Conservation (phyloP, 2,888 invertebrate species). For the Athalia cordata region DNA sequence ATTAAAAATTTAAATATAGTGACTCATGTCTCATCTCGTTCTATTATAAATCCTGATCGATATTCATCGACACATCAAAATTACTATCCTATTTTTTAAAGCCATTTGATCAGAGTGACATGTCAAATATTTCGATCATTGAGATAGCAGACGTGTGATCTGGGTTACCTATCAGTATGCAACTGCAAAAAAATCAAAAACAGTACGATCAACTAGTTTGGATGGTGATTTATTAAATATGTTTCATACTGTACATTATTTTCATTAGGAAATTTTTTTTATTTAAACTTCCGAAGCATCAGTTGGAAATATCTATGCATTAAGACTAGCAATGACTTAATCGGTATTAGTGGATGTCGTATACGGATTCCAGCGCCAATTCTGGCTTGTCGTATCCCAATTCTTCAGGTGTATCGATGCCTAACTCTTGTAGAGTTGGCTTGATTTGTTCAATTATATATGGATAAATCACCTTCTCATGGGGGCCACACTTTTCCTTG, state of each 20-base stretch:
- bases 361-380: constrained; percentile 86
- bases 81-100: background rate
- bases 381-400: constrained; percentile 98
- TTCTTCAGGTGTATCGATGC: constrained; percentile 95
- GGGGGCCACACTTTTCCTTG: constrained; percentile 89
- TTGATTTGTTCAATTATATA: constrained; percentile 92
- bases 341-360: constrained; percentile 77
- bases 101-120: background rate
- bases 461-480: constrained; percentile 87
- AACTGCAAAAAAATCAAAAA: background rate
- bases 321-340: constrained; percentile 30
- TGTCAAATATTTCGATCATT: background rate
- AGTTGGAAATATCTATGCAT: constrained; percentile 25
- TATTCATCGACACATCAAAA: background rate
- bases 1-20: constrained; percentile 57
- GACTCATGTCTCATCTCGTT: background rate
- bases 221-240: constrained; percentile 50
- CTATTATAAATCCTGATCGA: background rate
- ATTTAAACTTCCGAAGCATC: constrained; percentile 16
- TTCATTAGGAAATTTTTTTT: constrained; percentile 1
- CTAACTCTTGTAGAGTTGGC: constrained; percentile 94
- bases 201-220: constrained; percentile 8
- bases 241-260: constrained; percentile 46
- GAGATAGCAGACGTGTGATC: too few relatives aligned
- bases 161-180: too few relatives aligned